These are phyloP conservation scores for Apeira syringaria DNA, from an alignment of 2,888 invertebrate species.

Conservation along the genomic window DNA sequence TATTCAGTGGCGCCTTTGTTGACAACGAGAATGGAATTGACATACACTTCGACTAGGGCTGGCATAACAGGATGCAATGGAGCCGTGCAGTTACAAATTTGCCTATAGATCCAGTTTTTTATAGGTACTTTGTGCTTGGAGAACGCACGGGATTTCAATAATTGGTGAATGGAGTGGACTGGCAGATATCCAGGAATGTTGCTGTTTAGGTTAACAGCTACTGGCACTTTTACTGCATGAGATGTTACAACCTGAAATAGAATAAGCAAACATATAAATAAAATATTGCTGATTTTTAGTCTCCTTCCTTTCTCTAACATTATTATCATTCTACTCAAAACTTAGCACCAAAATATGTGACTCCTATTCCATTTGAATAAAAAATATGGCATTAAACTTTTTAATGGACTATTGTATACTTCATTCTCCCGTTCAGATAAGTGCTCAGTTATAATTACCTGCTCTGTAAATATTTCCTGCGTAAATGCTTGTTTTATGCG, in stretches of 20 bases:
- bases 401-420: too few relatives aligned
- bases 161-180: conserved; percentile 97
- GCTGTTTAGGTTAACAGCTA: conserved; percentile 94
- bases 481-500: conserved; percentile 97
- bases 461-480: conserved; percentile 98
- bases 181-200: conserved; percentile 96
- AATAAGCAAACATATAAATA: neutral
- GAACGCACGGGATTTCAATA: conserved; percentile 96
- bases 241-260: conserved; percentile 91
- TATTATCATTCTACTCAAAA: too few relatives aligned
- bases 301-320: too few relatives aligned
- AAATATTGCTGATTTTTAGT: too few relatives aligned
- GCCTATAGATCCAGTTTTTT: conserved; percentile 97
- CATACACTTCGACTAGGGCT: conserved; percentile 96
- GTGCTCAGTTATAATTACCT: conserved; percentile 71
- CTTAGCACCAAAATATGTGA: too few relatives aligned
- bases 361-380: too few relatives aligned
- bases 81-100: conserved; percentile 94
- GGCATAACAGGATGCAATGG: conserved; percentile 97
- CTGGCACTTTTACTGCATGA: conserved; percentile 98
- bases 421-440: too few relatives aligned
- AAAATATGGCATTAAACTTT: too few relatives aligned
- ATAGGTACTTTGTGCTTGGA: conserved; percentile 98
- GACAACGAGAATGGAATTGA: conserved; percentile 93
- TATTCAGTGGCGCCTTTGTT: conserved; percentile 88